A percentile compares a stretch with the other conserved stretches of the same genome.
Evolutionary conservation across 2,797 vertebrate species (phyloP).

Genomic region (Artibeus jamaicensis): DNA sequence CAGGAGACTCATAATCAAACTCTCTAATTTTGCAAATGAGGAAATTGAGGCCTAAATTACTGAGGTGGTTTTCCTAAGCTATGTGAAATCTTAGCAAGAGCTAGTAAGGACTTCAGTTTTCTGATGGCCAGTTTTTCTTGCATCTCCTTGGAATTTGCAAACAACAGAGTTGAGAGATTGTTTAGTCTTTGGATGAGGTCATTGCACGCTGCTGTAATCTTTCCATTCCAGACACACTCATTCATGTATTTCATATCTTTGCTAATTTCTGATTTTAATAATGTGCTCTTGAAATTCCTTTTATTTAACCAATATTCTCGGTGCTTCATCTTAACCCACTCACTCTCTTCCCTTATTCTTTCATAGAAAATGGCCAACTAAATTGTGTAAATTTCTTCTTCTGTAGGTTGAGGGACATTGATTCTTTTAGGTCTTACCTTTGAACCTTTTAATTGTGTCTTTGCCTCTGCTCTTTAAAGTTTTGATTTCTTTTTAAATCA

Average conservation of each 20-base stretch:
- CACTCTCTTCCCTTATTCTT: not conserved
- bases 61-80: not conserved
- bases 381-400: conserved; percentile 1
- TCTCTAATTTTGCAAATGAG: conserved; percentile 23
- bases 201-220: not conserved
- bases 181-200: not conserved
- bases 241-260: not conserved
- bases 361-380: not conserved
- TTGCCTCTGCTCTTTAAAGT: not conserved
- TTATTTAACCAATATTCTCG: conserved; percentile 4
- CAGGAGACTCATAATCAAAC: not conserved
- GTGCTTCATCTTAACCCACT: not conserved
- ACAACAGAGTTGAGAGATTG: not conserved
- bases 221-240: not conserved
- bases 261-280: conserved; percentile 23
- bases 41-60: not conserved
- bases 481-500: conserved; percentile 11
- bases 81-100: not conserved
- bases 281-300: not conserved
- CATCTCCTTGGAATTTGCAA: not conserved
- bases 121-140: not conserved
- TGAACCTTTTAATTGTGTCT: not conserved
- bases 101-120: not conserved
- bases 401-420: not conserved
- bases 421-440: not conserved